Conservation (phyloP, 2,797 vertebrate genomes). For the Sebastes taczanowskii region DNA sequence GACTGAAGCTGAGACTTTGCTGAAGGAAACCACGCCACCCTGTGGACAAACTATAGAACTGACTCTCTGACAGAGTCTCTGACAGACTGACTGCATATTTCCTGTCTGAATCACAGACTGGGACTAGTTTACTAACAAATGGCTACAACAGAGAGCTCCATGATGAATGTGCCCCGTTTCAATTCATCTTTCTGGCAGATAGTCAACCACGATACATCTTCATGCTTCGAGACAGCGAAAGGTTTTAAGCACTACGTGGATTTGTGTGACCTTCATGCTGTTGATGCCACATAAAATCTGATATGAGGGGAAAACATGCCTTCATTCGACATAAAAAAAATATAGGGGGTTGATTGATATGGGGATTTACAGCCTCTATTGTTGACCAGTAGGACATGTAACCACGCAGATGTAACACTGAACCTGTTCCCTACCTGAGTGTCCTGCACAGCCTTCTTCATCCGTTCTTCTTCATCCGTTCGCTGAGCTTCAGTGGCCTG, state of each 20-base stretch:
- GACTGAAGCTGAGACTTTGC: conserved; percentile 37
- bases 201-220: neutral
- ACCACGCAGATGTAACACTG: neutral
- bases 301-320: neutral
- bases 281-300: neutral
- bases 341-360: neutral
- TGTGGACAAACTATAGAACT: conserved; percentile 57
- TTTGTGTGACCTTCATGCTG: neutral
- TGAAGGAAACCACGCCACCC: conserved; percentile 54
- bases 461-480: neutral
- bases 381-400: neutral
- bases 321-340: neutral
- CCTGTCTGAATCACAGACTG: conserved; percentile 63
- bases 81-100: conserved; percentile 34
- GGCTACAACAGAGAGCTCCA: conserved; percentile 17
- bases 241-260: neutral
- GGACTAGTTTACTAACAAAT: conserved; percentile 83
- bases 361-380: neutral
- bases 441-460: neutral
- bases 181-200: neutral
- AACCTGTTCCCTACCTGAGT: neutral
- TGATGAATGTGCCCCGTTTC: neutral
- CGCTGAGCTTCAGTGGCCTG: neutral
- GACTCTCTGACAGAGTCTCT: conserved; percentile 13
- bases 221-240: neutral